Evolutionary conservation across 2,888 invertebrate genomes (phyloP).

Genomic region (Gryllus longicercus): DNA sequence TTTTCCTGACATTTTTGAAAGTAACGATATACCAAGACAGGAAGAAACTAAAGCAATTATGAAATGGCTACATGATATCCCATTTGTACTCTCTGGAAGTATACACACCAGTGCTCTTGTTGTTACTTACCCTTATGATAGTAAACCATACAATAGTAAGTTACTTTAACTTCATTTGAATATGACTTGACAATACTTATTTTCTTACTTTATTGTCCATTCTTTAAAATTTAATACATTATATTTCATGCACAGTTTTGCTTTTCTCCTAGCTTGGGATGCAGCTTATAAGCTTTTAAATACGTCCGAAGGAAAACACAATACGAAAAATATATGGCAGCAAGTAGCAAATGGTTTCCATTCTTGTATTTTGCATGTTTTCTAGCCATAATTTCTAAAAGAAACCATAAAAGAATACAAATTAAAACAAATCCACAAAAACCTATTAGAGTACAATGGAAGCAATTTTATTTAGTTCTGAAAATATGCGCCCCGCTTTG

Average conservation of each 20-base stretch:
- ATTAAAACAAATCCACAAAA: too few species aligned
- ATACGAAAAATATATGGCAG: conserved; percentile 27
- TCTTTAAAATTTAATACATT: background rate
- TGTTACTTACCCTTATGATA: conserved; percentile 68
- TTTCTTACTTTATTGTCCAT: too few species aligned
- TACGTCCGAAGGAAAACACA: conserved; percentile 7
- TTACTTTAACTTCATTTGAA: conserved; percentile 21
- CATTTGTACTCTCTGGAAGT: conserved; percentile 62
- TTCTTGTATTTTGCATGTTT: background rate
- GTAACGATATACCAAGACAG: conserved; percentile 44
- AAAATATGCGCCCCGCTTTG: too few species aligned
- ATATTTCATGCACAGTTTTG: background rate
- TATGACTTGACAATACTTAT: background rate
- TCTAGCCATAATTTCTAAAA: background rate
- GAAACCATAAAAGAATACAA: too few species aligned
- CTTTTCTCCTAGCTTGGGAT: conserved; percentile 31
- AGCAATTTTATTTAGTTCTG: too few species aligned
- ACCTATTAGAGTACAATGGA: too few species aligned
- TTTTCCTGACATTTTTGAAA: conserved; percentile 54
- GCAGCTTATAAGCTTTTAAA: conserved; percentile 28
- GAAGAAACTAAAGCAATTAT: conserved; percentile 59
- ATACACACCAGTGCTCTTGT: conserved; percentile 66
- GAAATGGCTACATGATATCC: conserved; percentile 55
- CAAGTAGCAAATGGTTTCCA: conserved; percentile 28
- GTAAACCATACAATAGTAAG: conserved; percentile 48